Base-by-base conservation (phyloP, 1,140 invertebrate genomes). In the Anagrus nilaparvatae region DNA sequence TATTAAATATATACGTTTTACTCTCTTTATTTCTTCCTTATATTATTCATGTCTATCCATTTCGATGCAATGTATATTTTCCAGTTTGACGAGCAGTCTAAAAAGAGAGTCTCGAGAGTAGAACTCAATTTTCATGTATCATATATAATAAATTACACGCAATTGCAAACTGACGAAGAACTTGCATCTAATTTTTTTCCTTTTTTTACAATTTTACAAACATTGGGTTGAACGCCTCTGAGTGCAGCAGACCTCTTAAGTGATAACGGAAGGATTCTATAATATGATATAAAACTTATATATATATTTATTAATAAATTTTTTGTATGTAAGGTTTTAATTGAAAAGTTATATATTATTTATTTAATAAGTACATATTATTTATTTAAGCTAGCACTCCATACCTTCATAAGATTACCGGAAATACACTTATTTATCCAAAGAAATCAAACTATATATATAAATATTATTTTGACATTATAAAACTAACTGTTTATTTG, bases 181-280 rank as follows among this genome's bases (percentile, higher is more conserved):
- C 17, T 39, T 30, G 40, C 31, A 17, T 17, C n/a, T 42, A 32
- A 43, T 44, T 47, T 16, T 39, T 49, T 49, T 10, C 30, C 27
- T n/a, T n/a, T n/a, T 29, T 32, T 44, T 43, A 46, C 50, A 44
- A 52, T 34, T 31, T 49, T 52, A 30, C 44, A 41, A 48, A 51
- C 49, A 43, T 43, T 49, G 55, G 50, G 59, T 58, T 61, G 56
- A 59, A 61, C 51, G 56, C 55, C 55, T 56, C 43, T 21, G 48
- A 56, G 55, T 53, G 55, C 56, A 58, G 34, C 51, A 54, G 59
- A 59, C 50, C 54, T 51, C 48, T 51, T 58, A 56, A 56, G 49
- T 51, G 48, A 53, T 56, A 58, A 58, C 58, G 54, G 58, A 58
- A 53, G 52, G 49, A 37, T 46, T 32, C 33, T 49, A 16, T 2